A percentile compares a stretch with the other conserved stretches of the same genome.
These are phyloP conservation scores for Drosophila algonquin DNA, from an alignment of 2,888 invertebrate species.

Conservation along the genomic window DNA sequence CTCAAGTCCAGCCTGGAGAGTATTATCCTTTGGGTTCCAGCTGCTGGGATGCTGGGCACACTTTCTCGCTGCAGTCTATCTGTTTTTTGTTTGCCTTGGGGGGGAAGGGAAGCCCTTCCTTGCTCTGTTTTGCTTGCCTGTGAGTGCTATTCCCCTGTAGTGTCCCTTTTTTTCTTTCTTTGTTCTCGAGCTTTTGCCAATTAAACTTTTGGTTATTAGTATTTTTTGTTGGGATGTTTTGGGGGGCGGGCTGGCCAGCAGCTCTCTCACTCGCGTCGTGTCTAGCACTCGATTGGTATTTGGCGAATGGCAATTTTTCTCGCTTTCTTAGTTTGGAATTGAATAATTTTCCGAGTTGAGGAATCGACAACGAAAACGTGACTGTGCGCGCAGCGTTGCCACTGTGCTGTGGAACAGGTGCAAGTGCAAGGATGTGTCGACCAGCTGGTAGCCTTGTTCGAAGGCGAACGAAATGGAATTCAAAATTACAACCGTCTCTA, in stretches of 20 bases:
- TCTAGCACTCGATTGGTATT: background rate
- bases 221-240: background rate
- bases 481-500: too few species aligned
- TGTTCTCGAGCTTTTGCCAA: background rate
- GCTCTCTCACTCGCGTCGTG: background rate
- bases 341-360: background rate
- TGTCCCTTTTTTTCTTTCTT: background rate
- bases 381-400: constrained; percentile 12
- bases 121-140: background rate
- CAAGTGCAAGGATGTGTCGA: constrained; percentile 7
- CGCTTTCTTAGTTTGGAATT: background rate
- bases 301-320: background rate
- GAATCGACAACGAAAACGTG: constrained; percentile 18
- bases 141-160: background rate
- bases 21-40: background rate
- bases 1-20: constrained; percentile 1
- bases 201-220: background rate
- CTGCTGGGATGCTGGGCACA: background rate
- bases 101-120: background rate
- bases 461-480: too few species aligned
- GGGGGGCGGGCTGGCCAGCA: background rate
- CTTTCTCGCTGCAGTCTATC: background rate
- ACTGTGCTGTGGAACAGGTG: background rate
- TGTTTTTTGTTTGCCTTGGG: background rate
- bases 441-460: background rate